Evolutionary conservation across 2,888 invertebrate genomes (phyloP), one percentile per base, ranked within the genome.

Genomic region (Cheilosia urbana): DNA sequence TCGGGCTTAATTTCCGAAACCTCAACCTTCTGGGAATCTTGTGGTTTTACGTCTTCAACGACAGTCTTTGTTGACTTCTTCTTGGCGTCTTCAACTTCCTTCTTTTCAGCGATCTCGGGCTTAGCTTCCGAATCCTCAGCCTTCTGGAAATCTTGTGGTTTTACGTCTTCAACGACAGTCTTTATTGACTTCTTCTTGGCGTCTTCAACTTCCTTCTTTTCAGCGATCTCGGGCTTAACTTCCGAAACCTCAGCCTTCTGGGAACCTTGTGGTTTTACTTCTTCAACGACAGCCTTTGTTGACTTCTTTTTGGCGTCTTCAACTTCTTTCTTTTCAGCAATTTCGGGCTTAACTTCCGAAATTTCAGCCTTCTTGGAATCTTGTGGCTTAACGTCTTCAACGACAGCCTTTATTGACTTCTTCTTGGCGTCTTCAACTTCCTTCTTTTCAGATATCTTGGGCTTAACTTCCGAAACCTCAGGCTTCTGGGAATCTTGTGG

Each of bases 1-100:
- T 88, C 85, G 0, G 9, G 30, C 30, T 9, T 53, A 9, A 62
- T 57, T 47, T 87, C 69, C 17, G 82, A 49, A n/a, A 73, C 1
- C 11, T 75, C 51, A 1, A 72, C 47, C 17, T 81, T 78, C 60
- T 82, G 21, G 2, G 55, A 15, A 5, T 45, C 57, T 42, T 60
- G 40, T 11, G 24, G 6, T 4, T 68, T 60, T 9, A 42, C 34
- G 2, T 65, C 51, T 11, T 58, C 40, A 4, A 13, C 6, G 11
- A 27, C 68, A 34, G 87, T 66, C 53, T 77, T 65, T 37, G 63
- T 65, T 37, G 30, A 1, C 11, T 53, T 13, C 19, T 69, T 77
- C 34, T 63, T 19, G 7, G 4, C 9, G 1, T 65, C 80, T 7
- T 78, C 40, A 4, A 30, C 11, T 6, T 58, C 53, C 21, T 63